phyloP scores from a whole-genome alignment of 2,888 invertebrate genomes.

The Palloptera scutellata region DNA sequence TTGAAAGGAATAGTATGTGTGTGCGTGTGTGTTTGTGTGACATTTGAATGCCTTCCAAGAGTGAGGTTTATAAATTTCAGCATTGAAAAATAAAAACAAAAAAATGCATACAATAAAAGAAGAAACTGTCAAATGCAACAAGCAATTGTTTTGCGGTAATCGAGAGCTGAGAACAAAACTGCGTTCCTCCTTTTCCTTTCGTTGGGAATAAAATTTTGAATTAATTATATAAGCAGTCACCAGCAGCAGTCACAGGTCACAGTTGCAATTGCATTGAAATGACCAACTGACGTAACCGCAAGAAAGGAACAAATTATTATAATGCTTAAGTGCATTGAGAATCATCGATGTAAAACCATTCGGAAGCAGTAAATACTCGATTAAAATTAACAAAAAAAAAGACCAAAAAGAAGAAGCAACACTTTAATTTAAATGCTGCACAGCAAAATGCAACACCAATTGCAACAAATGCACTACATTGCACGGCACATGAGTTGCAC shows the following conservation, averaged over 20 bases:
- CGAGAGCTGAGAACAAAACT: too few relatives aligned
- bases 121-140: slow-evolving; percentile 44
- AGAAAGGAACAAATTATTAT: not conserved
- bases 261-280: not conserved
- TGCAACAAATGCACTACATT: not conserved
- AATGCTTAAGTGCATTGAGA: slow-evolving; percentile 29
- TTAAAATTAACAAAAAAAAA: not conserved
- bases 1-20: not conserved
- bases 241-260: too few relatives aligned
- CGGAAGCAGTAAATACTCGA: slow-evolving; percentile 24
- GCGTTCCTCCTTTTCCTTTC: too few relatives aligned
- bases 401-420: not conserved
- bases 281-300: slow-evolving; percentile 27
- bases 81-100: not conserved
- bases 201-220: too few relatives aligned
- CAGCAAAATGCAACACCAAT: not conserved
- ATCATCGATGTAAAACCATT: slow-evolving; percentile 22
- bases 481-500: not conserved
- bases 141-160: slow-evolving; percentile 42
- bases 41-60: slow-evolving; percentile 42
- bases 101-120: slow-evolving; percentile 21
- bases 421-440: not conserved
- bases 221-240: too few relatives aligned
- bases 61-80: slow-evolving; percentile 44
- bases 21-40: slow-evolving; percentile 17